Percentiles rank a stretch among this genome's conserved stretches.
These are phyloP conservation scores for Lanistes nyassanus DNA, from an alignment of 1,140 invertebrate species.

Conservation along the genomic window DNA sequence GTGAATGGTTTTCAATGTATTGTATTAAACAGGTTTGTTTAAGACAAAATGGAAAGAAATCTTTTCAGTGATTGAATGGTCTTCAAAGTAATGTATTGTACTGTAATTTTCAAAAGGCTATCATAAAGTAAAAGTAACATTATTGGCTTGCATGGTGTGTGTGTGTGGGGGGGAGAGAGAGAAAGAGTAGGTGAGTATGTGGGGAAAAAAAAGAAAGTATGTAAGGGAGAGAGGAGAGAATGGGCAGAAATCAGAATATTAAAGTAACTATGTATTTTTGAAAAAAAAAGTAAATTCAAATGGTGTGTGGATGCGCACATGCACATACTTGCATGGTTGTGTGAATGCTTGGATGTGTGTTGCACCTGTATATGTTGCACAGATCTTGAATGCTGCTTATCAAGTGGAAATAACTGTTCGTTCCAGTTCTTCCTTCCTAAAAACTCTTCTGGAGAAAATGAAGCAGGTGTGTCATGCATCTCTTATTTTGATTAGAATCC, in stretches of 20 bases:
- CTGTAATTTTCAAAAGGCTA: neutral
- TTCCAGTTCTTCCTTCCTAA: conserved; percentile 79
- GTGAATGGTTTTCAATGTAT: neutral
- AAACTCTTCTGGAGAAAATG: conserved; percentile 81
- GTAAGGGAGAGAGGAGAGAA: no score
- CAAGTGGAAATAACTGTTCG: conserved; percentile 85
- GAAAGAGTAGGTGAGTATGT: neutral
- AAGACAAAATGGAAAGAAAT: no score
- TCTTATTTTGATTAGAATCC: no score
- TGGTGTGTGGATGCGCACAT: no score
- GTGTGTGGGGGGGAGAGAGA: neutral
- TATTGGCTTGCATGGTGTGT: neutral
- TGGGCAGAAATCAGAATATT: no score
- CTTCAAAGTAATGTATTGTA: neutral
- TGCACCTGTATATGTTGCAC: conserved; percentile 18
- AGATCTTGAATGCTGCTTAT: conserved; percentile 83
- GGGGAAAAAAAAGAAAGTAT: no score
- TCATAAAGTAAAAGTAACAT: no score
- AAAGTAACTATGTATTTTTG: no score
- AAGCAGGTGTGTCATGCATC: conserved; percentile 73
- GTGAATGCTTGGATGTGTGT: neutral
- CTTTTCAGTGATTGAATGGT: neutral
- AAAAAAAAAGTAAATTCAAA: no score
- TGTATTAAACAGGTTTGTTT: no score
- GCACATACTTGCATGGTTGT: neutral